Conservation (phyloP, 2,888 invertebrate species). For the Habroteleia sp. region DNA sequence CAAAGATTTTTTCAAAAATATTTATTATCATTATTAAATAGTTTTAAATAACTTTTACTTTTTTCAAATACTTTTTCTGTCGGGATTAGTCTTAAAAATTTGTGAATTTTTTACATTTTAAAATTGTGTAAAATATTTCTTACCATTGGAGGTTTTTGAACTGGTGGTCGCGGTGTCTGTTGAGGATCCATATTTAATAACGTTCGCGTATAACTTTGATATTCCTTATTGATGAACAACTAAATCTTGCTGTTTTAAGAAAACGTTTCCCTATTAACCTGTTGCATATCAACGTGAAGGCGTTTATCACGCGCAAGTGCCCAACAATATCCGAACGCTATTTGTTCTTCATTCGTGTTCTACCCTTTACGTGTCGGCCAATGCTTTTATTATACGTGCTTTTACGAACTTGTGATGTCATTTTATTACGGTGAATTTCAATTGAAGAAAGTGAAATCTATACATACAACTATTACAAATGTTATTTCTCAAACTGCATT, state of each 20-base stretch:
- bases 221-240: slow-evolving; percentile 60
- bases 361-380: slow-evolving; percentile 57
- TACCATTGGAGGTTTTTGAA: slow-evolving; percentile 72
- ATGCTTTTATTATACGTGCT: slow-evolving; percentile 59
- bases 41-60: no score
- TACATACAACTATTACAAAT: no score
- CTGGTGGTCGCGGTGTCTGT: slow-evolving; percentile 69
- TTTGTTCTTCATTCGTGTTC: slow-evolving; percentile 61
- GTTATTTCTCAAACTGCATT: slow-evolving; percentile 21
- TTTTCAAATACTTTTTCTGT: no score
- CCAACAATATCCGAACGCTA: slow-evolving; percentile 50
- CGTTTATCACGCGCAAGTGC: slow-evolving; percentile 62
- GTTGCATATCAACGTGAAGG: slow-evolving; percentile 73
- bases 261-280: slow-evolving; percentile 73
- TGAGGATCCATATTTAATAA: slow-evolving; percentile 73
- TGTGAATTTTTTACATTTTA: no score
- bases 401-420: slow-evolving; percentile 44
- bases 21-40: no score
- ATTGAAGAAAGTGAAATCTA: slow-evolving; percentile 57
- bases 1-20: no score
- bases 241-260: slow-evolving; percentile 65
- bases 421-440: slow-evolving; percentile 54
- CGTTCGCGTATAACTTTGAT: slow-evolving; percentile 58
- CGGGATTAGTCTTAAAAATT: no score
- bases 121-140: slow-evolving; percentile 58